A percentile compares a stretch with the other conserved stretches of the same genome.
phyloP scores from a whole-genome alignment of 2,113 vertebrate genomes.

The Neogale vison region DNA sequence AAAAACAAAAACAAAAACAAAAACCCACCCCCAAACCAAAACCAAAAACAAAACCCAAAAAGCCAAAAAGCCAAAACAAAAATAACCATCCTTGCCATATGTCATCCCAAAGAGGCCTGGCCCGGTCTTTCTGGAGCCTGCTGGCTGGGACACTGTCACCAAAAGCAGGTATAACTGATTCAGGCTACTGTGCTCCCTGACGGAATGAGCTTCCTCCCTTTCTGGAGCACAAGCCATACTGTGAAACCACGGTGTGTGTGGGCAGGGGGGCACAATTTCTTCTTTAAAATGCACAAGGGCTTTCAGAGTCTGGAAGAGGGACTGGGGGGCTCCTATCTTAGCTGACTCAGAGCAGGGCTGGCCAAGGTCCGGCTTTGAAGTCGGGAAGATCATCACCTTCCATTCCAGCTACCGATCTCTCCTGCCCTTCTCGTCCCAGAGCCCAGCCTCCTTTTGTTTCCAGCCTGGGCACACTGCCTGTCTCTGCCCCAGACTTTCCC shows the following conservation, averaged over 20 bases:
- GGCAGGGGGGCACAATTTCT: background rate
- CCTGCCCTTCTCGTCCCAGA: background rate
- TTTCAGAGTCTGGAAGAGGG: background rate
- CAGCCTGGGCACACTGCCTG: background rate
- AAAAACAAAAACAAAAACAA: too few species aligned
- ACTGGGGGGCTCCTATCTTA: background rate
- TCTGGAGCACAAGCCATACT: background rate
- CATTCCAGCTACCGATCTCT: background rate
- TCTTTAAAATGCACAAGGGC: background rate
- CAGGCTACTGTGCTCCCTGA: background rate
- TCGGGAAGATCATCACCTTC: background rate
- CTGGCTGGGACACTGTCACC: background rate
- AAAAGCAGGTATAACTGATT: background rate
- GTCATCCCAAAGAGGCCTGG: background rate
- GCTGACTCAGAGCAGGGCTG: background rate
- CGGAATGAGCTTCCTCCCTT: background rate
- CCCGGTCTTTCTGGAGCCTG: background rate
- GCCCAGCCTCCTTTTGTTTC: background rate
- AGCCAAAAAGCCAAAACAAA: background rate
- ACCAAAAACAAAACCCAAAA: too few species aligned
- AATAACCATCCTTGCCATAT: background rate
- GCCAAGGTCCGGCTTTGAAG: background rate
- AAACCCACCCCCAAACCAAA: too few species aligned
- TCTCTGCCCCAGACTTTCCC: background rate
- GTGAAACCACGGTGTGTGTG: background rate